These are phyloP conservation scores for Alectura lathami DNA, from an alignment of 2,113 vertebrate species.

Conservation along the genomic window DNA sequence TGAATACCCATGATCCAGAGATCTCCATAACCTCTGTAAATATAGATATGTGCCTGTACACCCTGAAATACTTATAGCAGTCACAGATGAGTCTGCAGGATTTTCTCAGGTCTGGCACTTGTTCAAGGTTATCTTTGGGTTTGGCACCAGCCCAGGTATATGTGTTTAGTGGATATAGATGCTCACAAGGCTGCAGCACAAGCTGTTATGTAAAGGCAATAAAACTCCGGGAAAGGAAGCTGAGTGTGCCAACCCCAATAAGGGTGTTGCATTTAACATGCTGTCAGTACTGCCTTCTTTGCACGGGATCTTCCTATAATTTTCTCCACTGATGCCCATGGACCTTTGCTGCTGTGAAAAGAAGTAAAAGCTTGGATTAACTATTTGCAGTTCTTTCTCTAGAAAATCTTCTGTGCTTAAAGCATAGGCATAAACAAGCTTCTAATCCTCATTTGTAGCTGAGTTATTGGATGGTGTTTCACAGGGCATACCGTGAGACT, in stretches of 20 bases:
- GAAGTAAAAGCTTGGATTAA: rapidly evolving
- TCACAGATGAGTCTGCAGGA: rapidly evolving
- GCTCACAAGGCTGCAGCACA: not conserved
- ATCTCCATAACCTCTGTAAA: not conserved
- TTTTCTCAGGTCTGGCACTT: not conserved
- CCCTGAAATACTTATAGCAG: not conserved
- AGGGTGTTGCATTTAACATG: not conserved
- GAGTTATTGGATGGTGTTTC: not conserved
- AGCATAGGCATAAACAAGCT: not conserved
- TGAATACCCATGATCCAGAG: not conserved
- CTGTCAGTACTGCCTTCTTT: not conserved
- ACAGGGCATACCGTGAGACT: not conserved
- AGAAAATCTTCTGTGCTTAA: not conserved
- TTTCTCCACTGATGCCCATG: not conserved
- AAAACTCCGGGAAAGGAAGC: not conserved
- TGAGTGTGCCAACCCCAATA: not conserved
- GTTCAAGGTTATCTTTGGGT: not conserved
- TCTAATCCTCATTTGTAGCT: not conserved
- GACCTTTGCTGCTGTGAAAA: not conserved
- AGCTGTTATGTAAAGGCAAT: not conserved
- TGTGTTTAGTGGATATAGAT: not conserved
- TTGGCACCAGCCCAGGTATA: not conserved
- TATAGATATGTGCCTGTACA: not conserved
- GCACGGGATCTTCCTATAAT: not conserved
- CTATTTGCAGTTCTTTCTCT: not conserved